These are phyloP conservation scores for Drosophila nasuta DNA, from an alignment of 1,140 invertebrate species.

Conservation along the genomic window DNA sequence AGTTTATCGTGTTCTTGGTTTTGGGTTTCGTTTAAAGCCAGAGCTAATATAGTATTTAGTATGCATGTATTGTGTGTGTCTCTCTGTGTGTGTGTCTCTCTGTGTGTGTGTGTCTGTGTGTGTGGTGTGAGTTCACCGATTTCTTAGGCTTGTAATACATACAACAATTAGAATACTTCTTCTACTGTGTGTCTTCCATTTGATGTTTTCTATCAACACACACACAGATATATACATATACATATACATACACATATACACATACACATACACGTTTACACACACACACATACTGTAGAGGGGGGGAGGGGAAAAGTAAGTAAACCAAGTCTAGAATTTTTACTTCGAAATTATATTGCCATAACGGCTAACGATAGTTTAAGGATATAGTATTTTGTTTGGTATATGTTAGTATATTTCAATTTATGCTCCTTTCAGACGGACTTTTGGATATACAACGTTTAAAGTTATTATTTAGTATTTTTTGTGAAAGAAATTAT, in stretches of 20 bases:
- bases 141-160: constrained; percentile 30
- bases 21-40: constrained; percentile 47
- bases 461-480: too few relatives aligned
- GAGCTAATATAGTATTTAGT: constrained; percentile 54
- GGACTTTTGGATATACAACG: too few relatives aligned
- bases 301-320: not conserved
- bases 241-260: not conserved
- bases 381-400: too few relatives aligned
- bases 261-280: not conserved
- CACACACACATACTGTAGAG: constrained; percentile 15
- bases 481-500: too few relatives aligned
- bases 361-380: too few relatives aligned
- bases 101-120: too few relatives aligned
- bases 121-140: constrained; percentile 35
- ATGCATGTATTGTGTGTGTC: constrained; percentile 37
- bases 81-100: too few relatives aligned
- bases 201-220: constrained; percentile 24
- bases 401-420: too few relatives aligned
- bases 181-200: constrained; percentile 9
- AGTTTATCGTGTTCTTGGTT: constrained; percentile 36
- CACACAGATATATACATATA: constrained; percentile 24
- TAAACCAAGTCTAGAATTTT: constrained; percentile 11
- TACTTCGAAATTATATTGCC: not conserved
- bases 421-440: too few relatives aligned
- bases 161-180: constrained; percentile 39